These are phyloP conservation scores for Sminthurides aquaticus DNA, from an alignment of 2,888 invertebrate genomes.

Conservation along the genomic window DNA sequence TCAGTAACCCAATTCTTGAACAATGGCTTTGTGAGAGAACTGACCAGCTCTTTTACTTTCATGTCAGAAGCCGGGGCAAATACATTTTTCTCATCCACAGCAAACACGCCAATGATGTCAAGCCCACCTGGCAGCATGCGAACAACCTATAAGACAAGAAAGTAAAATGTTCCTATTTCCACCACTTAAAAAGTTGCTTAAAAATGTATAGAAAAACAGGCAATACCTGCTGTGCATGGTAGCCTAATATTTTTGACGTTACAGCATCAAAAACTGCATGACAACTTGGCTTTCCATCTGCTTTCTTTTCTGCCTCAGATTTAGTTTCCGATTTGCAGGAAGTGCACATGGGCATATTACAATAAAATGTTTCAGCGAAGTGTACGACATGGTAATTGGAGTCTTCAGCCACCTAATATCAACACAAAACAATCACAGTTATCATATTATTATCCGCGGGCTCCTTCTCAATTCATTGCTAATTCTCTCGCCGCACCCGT, in stretches of 20 bases:
- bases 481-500: background rate
- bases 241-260: conserved; percentile 20
- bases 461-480: no score
- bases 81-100: conserved; percentile 54
- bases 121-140: conserved; percentile 87
- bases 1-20: conserved; percentile 38
- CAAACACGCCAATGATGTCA: conserved; percentile 74
- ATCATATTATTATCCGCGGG: no score
- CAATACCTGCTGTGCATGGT: conserved; percentile 40
- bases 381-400: conserved; percentile 34
- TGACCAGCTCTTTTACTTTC: conserved; percentile 55
- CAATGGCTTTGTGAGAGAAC: conserved; percentile 51
- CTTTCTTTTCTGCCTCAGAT: background rate
- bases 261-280: conserved; percentile 9
- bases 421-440: conserved; percentile 1
- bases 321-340: background rate
- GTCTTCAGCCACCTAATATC: conserved; percentile 29
- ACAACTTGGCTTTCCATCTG: background rate
- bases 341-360: background rate
- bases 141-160: conserved; percentile 53
- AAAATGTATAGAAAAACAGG: no score
- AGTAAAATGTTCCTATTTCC: background rate
- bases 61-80: conserved; percentile 55
- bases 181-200: no score
- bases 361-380: conserved; percentile 27